Evolutionary conservation across 2,113 vertebrate species (phyloP).

Genomic region (Oenanthe oenanthe): DNA sequence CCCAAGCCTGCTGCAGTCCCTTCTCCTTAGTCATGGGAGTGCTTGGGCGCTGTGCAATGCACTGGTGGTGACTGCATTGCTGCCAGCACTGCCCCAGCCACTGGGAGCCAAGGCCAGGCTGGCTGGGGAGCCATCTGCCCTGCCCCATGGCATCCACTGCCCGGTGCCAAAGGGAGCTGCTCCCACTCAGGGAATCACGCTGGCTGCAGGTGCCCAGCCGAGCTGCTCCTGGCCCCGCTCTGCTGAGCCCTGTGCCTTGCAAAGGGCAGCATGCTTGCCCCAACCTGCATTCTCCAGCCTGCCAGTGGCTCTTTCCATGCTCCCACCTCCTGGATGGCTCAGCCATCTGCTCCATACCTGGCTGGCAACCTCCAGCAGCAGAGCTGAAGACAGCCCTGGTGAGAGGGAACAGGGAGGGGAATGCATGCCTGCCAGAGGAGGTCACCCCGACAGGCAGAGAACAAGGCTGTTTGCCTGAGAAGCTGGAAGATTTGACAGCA

Average conservation of each 20-base stretch:
- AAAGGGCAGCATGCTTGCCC: background rate
- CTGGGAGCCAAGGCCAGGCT: background rate
- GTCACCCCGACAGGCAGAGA: conserved; percentile 3
- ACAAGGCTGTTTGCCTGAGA: conserved; percentile 33
- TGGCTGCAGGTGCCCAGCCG: background rate
- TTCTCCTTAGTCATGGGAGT: background rate
- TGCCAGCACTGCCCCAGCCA: background rate
- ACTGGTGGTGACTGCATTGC: background rate
- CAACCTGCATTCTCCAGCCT: background rate
- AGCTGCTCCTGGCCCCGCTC: background rate
- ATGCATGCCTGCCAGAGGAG: background rate
- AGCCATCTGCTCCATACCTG: background rate
- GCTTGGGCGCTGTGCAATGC: background rate
- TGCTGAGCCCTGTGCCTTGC: background rate
- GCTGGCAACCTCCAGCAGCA: background rate
- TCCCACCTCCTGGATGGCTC: background rate
- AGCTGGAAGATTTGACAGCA: conserved; percentile 45
- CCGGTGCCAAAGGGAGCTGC: background rate
- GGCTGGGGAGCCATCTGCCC: background rate
- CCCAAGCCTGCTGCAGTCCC: background rate
- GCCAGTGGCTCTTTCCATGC: background rate
- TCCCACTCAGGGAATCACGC: background rate
- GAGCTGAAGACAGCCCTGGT: background rate
- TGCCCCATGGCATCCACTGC: background rate
- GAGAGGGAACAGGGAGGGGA: background rate